These are phyloP conservation scores for Danio aesculapii DNA, from an alignment of 2,797 vertebrate genomes.

Conservation along the genomic window DNA sequence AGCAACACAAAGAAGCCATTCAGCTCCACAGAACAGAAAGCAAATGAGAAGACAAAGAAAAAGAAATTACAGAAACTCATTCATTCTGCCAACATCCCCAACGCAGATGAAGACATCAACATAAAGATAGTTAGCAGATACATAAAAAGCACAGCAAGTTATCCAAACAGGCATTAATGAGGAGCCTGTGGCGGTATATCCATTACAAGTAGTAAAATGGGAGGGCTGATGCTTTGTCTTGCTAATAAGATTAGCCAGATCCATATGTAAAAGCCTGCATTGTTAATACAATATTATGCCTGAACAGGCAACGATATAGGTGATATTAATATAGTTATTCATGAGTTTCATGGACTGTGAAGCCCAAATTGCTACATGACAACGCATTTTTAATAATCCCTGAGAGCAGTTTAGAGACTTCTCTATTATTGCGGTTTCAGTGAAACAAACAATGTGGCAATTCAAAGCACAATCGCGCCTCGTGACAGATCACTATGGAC, in stretches of 20 bases:
- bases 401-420: slow-evolving; percentile 54
- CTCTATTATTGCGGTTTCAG: slow-evolving; percentile 45
- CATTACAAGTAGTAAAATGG: slow-evolving; percentile 61
- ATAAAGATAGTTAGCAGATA: slow-evolving; percentile 57
- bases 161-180: slow-evolving; percentile 61
- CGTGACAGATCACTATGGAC: slow-evolving; percentile 31
- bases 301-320: slow-evolving; percentile 65
- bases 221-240: slow-evolving; percentile 61
- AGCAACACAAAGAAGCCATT: slow-evolving; percentile 21
- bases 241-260: slow-evolving; percentile 66
- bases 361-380: slow-evolving; percentile 67
- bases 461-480: slow-evolving; percentile 50
- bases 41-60: slow-evolving; percentile 8
- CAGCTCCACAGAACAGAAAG: neutral
- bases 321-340: slow-evolving; percentile 73
- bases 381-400: slow-evolving; percentile 68
- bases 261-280: slow-evolving; percentile 59
- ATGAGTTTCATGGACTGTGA: slow-evolving; percentile 70
- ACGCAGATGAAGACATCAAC: slow-evolving; percentile 58
- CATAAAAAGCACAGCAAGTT: slow-evolving; percentile 54
- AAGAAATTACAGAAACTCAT: slow-evolving; percentile 28
- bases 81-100: slow-evolving; percentile 44
- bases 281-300: slow-evolving; percentile 68
- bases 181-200: slow-evolving; percentile 58
- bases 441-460: slow-evolving; percentile 53